Evolutionary conservation across 2,113 vertebrate genomes (phyloP).

Genomic region (Poicephalus gulielmi): DNA sequence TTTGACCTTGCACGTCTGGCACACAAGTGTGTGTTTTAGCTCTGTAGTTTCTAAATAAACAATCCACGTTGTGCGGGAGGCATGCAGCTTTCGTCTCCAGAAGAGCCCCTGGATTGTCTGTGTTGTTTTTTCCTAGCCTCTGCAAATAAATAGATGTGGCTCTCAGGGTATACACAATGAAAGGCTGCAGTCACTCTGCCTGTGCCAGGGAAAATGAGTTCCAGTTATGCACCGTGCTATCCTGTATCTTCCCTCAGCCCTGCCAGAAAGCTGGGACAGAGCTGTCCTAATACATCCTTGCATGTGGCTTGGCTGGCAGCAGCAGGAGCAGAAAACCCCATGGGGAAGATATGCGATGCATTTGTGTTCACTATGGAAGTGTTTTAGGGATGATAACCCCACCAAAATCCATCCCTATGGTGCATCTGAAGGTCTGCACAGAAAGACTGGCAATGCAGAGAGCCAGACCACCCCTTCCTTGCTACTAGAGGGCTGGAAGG

Average conservation of each 20-base stretch:
- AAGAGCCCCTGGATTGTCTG: not conserved
- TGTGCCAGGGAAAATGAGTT: accelerated
- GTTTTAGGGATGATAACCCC: not conserved
- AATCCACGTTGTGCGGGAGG: not conserved
- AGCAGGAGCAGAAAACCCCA: not conserved
- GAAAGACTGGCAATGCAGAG: not conserved
- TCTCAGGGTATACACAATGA: not conserved
- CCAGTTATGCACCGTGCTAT: not conserved
- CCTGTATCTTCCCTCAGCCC: not conserved
- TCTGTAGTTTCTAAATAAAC: slow-evolving; percentile 1
- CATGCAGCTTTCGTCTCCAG: not conserved
- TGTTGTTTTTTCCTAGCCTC: not conserved
- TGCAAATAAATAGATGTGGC: not conserved
- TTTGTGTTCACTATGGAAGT: not conserved
- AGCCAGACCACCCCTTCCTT: not conserved
- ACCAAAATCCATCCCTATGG: not conserved
- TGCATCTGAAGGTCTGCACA: not conserved
- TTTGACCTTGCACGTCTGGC: not conserved
- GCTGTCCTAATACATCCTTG: not conserved
- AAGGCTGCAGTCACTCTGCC: not conserved
- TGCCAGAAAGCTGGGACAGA: not conserved
- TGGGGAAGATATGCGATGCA: not conserved
- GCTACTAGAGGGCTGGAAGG: not conserved
- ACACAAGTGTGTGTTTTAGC: not conserved
- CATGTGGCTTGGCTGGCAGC: not conserved